These are phyloP conservation scores for Myiozetetes cayanensis DNA, from an alignment of 2,113 vertebrate genomes.

Conservation along the genomic window DNA sequence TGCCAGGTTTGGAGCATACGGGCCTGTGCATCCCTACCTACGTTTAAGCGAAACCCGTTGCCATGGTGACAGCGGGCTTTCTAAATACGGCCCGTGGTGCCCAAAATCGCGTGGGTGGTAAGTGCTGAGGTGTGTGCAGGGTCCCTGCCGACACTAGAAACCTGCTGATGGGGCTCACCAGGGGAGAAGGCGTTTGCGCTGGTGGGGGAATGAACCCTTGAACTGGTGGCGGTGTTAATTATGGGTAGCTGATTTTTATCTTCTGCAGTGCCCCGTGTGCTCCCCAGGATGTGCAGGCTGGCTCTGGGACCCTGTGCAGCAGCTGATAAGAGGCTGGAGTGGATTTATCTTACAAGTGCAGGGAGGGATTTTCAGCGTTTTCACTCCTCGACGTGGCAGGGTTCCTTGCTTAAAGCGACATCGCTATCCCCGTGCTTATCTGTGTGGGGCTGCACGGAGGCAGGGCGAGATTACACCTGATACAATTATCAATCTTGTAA, in stretches of 20 bases:
- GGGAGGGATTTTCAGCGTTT: not conserved
- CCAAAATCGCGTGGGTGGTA: constrained; percentile 8
- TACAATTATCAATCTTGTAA: not conserved
- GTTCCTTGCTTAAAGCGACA: rapidly evolving
- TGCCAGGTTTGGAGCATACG: not conserved
- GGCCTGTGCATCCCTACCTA: not conserved
- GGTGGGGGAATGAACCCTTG: not conserved
- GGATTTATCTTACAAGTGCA: not conserved
- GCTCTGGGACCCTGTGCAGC: not conserved
- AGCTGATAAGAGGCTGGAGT: not conserved
- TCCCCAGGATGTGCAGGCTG: rapidly evolving
- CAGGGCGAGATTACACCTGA: not conserved
- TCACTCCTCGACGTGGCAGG: not conserved
- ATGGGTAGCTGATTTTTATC: not conserved
- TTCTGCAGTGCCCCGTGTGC: rapidly evolving
- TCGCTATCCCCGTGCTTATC: not conserved
- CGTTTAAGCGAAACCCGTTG: constrained; percentile 58
- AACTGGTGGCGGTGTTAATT: not conserved
- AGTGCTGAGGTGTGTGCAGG: not conserved
- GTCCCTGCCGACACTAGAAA: not conserved
- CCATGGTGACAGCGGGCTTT: constrained; percentile 51
- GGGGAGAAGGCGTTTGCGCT: rapidly evolving
- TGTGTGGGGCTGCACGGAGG: not conserved
- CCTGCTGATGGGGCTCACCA: not conserved
- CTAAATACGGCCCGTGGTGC: constrained; percentile 36